Base-by-base conservation (phyloP, 2,888 invertebrate genomes). In the Kryphioiulus occultus region DNA sequence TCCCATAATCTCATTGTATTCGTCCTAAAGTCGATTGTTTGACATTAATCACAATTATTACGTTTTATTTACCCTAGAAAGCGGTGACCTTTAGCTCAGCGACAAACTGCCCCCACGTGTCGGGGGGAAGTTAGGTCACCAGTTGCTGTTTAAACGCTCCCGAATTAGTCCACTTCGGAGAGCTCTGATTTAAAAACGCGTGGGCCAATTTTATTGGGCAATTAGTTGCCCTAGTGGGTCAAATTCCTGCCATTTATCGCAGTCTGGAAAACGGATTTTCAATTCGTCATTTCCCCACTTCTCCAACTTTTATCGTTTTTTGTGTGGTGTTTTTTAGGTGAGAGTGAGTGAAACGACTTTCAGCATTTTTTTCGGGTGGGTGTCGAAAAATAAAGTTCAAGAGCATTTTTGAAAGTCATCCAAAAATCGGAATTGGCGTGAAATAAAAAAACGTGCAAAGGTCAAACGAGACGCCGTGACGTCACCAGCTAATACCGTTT, bases 371-470 rank as follows among this genome's bases (percentile, higher is more conserved):
- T 59, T 59, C 59, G 4, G 2, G 59, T 59, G 59, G 59, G 59
- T 59, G 59, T 3, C n/a, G n/a, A 59, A 59, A 59, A 59, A 59
- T 59, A n/a, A 59, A 59, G 59, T 19, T 59, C 59, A 59, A 59
- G 59, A 59, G 59, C 59, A 59, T 9, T 59, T 59, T 59, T 59
- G 59, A 59, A 59, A 59, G 59, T 59, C 59, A 59, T 59, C 59
- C 59, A n/a, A 59, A 59, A 59, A n/a, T 59, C 3, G 39, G 3
- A 39, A 59, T 47, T 9, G n/a, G 22, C n/a, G 59, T 19, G n/a
- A 59, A 59, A n/a, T 19, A 59, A 4, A n/a, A 59, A n/a, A 59
- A 59, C n/a, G 5, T 5, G 59, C 9, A 59, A 59, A 59, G 59
- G 59, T 59, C 9, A 59, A 59, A 59, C 22, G 22, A 59, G 59